A percentile compares a stretch with the other conserved stretches of the same genome.
phyloP scores from a whole-genome alignment of 2,797 vertebrate species.

The Dryobates pubescens region DNA sequence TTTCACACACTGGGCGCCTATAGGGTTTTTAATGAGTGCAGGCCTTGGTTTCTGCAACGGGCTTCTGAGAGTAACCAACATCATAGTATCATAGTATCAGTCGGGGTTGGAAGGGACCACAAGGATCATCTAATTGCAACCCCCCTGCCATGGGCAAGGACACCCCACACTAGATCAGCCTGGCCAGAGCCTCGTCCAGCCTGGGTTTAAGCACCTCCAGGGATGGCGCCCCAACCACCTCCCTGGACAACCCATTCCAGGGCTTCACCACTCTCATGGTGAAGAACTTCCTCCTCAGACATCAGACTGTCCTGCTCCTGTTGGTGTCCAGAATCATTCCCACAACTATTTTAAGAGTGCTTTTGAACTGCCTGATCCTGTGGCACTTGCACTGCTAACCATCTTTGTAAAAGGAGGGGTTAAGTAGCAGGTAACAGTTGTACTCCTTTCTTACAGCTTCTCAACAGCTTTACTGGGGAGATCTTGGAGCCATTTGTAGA shows the following conservation, averaged over 20 bases:
- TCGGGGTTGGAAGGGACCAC: too few relatives aligned
- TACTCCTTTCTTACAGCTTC: background rate
- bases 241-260: too few relatives aligned
- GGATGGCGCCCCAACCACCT: too few relatives aligned
- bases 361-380: background rate
- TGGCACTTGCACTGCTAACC: background rate
- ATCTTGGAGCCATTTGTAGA: background rate
- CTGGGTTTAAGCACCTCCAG: too few relatives aligned
- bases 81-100: too few relatives aligned
- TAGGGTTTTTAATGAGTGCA: background rate
- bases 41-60: background rate
- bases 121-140: too few relatives aligned
- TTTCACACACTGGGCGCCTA: background rate
- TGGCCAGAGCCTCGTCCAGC: too few relatives aligned
- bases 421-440: background rate
- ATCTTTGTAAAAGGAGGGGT: background rate
- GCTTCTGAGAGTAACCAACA: background rate
- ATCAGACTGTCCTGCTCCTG: background rate
- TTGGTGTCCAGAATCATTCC: background rate
- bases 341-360: background rate
- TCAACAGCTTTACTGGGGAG: background rate
- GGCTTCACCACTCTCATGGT: too few relatives aligned
- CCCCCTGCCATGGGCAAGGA: too few relatives aligned
- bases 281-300: too few relatives aligned
- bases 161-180: too few relatives aligned